A percentile compares a stretch with the other conserved stretches of the same genome.
These are phyloP conservation scores for Lampris incognitus DNA, from an alignment of 2,113 vertebrate genomes.

Conservation along the genomic window DNA sequence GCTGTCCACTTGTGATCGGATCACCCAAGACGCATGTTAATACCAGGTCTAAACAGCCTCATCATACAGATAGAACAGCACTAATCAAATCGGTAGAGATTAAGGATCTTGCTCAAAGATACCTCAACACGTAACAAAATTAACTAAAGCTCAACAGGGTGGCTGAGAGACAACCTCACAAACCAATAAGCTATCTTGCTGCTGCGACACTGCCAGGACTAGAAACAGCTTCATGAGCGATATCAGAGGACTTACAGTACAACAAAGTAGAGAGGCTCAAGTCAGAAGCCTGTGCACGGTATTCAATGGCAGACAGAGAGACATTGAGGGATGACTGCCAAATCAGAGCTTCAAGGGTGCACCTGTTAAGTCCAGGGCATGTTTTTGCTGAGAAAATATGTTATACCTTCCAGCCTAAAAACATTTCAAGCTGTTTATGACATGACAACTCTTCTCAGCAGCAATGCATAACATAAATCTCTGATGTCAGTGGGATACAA, in stretches of 20 bases:
- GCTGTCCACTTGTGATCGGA: no score
- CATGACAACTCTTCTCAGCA: neutral
- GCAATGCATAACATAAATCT: conserved; percentile 3
- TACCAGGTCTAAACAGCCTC: no score
- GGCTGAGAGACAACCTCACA: no score
- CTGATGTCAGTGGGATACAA: neutral
- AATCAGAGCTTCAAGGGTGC: neutral
- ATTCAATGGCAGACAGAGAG: conserved; percentile 1
- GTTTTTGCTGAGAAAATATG: neutral
- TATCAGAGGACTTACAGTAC: neutral
- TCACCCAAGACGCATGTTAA: no score
- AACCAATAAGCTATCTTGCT: no score
- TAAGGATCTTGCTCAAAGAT: no score
- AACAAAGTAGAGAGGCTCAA: neutral
- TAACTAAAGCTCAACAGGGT: no score
- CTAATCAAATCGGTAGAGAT: no score
- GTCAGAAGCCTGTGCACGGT: neutral
- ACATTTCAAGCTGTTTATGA: neutral
- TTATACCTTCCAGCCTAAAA: neutral
- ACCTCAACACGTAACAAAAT: no score
- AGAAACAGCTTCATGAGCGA: neutral
- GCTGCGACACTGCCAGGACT: neutral
- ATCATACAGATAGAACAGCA: no score
- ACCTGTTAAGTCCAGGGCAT: neutral
- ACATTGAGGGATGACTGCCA: conserved; percentile 18